Evolutionary conservation across 30 jellyfish, hydroid and myxozoan species (phyloP).

Genomic region (Clytia hemisphaerica): DNA sequence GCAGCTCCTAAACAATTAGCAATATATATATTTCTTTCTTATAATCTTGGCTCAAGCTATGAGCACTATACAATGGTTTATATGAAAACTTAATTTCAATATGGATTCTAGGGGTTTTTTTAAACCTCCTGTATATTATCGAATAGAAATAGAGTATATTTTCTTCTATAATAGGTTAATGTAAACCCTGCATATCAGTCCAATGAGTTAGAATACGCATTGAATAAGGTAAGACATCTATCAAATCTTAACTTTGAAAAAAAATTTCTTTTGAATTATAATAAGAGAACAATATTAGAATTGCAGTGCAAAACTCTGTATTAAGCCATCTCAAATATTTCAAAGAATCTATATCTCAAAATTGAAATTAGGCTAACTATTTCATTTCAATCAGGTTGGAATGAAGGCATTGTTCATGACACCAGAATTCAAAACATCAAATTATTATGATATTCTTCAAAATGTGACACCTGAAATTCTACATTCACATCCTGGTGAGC

Average conservation of each 20-base stretch:
- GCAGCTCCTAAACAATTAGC: not conserved
- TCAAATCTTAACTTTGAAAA: not conserved
- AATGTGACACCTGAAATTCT: slow-evolving; percentile 66
- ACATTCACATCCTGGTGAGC: slow-evolving; percentile 47
- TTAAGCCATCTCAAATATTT: not conserved
- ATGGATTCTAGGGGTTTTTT: too few species aligned
- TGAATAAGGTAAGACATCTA: slow-evolving; percentile 54
- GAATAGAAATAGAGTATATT: too few species aligned
- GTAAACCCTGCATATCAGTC: slow-evolving; percentile 81
- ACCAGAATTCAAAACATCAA: slow-evolving; percentile 67
- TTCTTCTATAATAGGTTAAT: slow-evolving; percentile 54
- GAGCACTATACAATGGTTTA: not conserved
- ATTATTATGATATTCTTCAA: slow-evolving; percentile 52
- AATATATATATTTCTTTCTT: too few species aligned
- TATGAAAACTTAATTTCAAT: not conserved
- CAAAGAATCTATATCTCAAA: not conserved
- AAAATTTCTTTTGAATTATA: not conserved
- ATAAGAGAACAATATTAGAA: not conserved
- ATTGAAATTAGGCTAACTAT: not conserved
- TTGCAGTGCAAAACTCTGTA: not conserved
- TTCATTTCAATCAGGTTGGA: slow-evolving; percentile 42
- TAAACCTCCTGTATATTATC: too few species aligned
- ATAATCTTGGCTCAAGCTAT: too few species aligned
- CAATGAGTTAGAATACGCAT: slow-evolving; percentile 65
- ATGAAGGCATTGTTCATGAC: slow-evolving; percentile 70